A percentile compares a stretch with the other conserved stretches of the same genome.
phyloP scores from a whole-genome alignment of 2,797 vertebrate genomes.

The Yasuhikotakia modesta region DNA sequence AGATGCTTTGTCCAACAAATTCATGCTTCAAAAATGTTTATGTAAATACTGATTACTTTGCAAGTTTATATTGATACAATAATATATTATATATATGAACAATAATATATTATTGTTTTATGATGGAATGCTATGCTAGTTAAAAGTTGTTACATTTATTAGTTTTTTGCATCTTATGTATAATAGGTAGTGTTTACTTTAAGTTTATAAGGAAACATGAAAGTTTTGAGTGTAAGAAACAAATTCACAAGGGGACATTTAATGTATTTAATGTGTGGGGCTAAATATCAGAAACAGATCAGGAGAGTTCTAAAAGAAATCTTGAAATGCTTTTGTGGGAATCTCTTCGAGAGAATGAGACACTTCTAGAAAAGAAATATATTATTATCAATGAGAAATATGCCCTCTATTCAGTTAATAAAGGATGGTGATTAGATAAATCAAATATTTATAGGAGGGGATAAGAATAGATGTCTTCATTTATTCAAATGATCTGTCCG shows the following conservation, averaged over 20 bases:
- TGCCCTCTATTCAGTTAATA: constrained; percentile 62
- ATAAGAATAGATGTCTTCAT: constrained; percentile 63
- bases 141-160: not conserved
- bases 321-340: not conserved
- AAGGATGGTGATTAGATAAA: constrained; percentile 57
- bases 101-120: too few relatives aligned
- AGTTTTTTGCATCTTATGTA: not conserved
- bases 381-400: constrained; percentile 61
- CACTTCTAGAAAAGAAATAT: constrained; percentile 51
- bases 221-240: too few relatives aligned
- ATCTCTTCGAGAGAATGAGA: constrained; percentile 18
- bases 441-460: constrained; percentile 59
- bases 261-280: too few relatives aligned
- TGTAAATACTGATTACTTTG: too few relatives aligned
- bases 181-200: too few relatives aligned
- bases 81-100: too few relatives aligned
- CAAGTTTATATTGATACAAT: too few relatives aligned
- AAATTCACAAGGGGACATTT: too few relatives aligned
- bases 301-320: not conserved
- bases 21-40: too few relatives aligned
- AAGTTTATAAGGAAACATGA: too few relatives aligned
- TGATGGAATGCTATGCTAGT: too few relatives aligned
- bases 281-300: not conserved
- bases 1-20: too few relatives aligned
- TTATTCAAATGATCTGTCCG: constrained; percentile 60